Conservation (phyloP, 1,140 invertebrate species). For the Microplitis demolitor region DNA sequence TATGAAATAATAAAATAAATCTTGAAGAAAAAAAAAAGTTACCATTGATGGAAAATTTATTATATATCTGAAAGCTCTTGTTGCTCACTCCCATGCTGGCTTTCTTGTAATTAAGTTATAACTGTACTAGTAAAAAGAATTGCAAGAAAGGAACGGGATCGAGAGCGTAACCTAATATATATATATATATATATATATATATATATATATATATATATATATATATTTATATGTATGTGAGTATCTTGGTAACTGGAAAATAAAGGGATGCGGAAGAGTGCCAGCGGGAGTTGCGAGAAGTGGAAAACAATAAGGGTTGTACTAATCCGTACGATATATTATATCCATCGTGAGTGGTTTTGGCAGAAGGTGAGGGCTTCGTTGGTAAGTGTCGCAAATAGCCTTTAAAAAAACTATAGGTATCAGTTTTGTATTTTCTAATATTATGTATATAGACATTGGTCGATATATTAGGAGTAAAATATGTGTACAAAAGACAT, state of each 20-base stretch:
- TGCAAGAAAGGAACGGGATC: neutral
- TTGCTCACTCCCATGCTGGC: conserved; percentile 42
- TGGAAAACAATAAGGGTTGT: conserved; percentile 60
- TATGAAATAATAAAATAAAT: too few species aligned
- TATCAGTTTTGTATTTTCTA: neutral
- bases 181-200: too few species aligned
- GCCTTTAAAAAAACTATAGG: neutral
- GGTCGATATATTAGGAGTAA: too few species aligned
- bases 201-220: neutral
- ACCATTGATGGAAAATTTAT: conserved; percentile 58
- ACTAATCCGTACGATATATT: conserved; percentile 59
- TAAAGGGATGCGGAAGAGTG: neutral
- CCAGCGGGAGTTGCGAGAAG: conserved; percentile 40
- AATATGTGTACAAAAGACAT: too few species aligned
- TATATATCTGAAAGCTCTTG: conserved; percentile 47
- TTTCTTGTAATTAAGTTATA: conserved; percentile 63
- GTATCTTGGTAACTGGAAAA: neutral
- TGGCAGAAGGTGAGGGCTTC: conserved; percentile 41
- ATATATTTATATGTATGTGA: neutral
- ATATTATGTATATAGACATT: neutral
- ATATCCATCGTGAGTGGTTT: conserved; percentile 56
- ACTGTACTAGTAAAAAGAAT: conserved; percentile 37
- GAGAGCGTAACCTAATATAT: neutral
- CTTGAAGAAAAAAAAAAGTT: conserved; percentile 42
- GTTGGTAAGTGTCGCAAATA: conserved; percentile 31